Base-by-base conservation (phyloP, 2,888 invertebrate genomes). In the Limnephilus rhombicus region DNA sequence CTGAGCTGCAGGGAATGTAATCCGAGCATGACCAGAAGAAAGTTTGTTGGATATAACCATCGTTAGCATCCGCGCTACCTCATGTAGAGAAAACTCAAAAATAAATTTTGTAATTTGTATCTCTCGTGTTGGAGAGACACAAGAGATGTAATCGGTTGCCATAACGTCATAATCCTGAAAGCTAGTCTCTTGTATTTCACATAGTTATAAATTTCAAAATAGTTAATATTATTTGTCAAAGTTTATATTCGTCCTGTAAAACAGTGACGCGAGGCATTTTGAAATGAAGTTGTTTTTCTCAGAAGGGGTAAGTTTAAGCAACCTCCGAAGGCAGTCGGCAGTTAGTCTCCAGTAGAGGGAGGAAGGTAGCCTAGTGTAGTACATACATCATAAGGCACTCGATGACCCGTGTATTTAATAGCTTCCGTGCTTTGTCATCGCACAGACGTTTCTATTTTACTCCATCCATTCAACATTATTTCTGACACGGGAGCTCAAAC, bases 321-420 rank as follows among this genome's bases (percentile, higher is more conserved):
- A 68, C 53, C 53, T 68, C 53, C 18, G 53, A 68, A 68, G 53
- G 53, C 53, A 24, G 53, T 68, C 53, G 18, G 18, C 53, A 68
- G 53, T 68, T 68, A 68, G 53, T 24, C 18, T 4, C 18, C 24
- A 68, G 53, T 13, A 24, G 18, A 18, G 7, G 53, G 53, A 68
- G 53, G 24, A 68, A 83, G 34, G 83, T 31, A 83, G 49, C 41
- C 41, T 49, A n/a, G n/a, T n/a, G n/a, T n/a, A n/a, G n/a, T n/a
- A 49, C 49, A 13, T 87, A 49, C 49, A 7, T 87, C 89, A 89
- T 88, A 87, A 82, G 91, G 92, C 80, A 90, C 49, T 80, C 85
- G 85, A 92, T 93, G 86, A 89, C 91, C 85, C 86, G 80, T 80
- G 90, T 82, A 92, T 83, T 90, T 85, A 90, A 90, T 85, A 85